These are phyloP conservation scores for Girardinichthys multiradiatus DNA, from an alignment of 2,113 vertebrate genomes.

Conservation along the genomic window DNA sequence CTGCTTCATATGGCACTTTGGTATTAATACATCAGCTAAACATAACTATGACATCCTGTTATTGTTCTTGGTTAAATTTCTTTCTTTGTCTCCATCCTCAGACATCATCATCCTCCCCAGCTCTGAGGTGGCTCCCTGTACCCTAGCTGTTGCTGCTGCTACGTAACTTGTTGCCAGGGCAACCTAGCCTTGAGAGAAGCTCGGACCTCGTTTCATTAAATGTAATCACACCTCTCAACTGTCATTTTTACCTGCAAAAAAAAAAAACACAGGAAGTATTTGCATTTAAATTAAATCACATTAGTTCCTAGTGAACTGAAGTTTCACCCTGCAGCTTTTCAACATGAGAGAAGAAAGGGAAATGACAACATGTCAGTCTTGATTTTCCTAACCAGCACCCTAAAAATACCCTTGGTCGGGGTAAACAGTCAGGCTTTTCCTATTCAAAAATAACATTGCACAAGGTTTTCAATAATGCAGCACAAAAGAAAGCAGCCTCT, in stretches of 20 bases:
- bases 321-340: not conserved
- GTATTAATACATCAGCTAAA: not conserved
- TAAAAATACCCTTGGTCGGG: slow-evolving; percentile 7
- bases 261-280: not conserved
- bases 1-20: not conserved
- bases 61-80: slow-evolving; percentile 21
- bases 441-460: slow-evolving; percentile 9
- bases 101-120: slow-evolving; percentile 28
- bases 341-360: not conserved
- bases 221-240: slow-evolving; percentile 10
- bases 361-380: not conserved
- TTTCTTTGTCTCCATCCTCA: slow-evolving; percentile 29
- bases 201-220: slow-evolving; percentile 20
- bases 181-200: slow-evolving; percentile 54
- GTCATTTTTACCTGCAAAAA: not conserved
- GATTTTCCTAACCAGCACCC: not conserved
- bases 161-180: slow-evolving; percentile 73
- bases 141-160: slow-evolving; percentile 31
- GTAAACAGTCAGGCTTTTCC: not conserved
- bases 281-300: not conserved
- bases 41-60: not conserved
- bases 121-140: slow-evolving; percentile 39
- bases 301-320: not conserved
- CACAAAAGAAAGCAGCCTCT: slow-evolving; percentile 25
- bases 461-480: slow-evolving; percentile 10